These are phyloP conservation scores for Sycophila sp. DNA, from an alignment of 1,140 invertebrate species.

Conservation along the genomic window DNA sequence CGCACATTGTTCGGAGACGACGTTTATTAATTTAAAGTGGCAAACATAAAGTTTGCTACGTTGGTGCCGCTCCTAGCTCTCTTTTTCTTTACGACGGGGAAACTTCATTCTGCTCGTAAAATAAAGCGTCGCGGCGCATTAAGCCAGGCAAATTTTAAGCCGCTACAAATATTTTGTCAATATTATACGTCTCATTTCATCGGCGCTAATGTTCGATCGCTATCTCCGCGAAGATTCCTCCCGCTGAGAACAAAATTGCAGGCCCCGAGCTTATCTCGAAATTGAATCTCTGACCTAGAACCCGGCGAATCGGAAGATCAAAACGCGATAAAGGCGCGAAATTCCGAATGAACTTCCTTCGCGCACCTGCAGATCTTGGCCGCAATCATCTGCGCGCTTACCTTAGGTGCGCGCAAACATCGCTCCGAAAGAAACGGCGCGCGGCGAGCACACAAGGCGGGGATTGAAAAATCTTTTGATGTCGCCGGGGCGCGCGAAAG, in stretches of 20 bases:
- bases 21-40: conserved; percentile 28
- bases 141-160: neutral
- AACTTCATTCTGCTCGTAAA: neutral
- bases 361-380: too few relatives aligned
- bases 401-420: neutral
- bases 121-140: neutral
- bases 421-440: neutral
- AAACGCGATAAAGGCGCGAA: neutral
- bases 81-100: neutral
- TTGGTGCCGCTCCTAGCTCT: neutral
- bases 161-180: neutral
- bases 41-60: neutral
- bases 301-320: neutral
- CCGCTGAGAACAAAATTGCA: neutral
- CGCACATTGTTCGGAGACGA: conserved; percentile 11
- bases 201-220: too few relatives aligned
- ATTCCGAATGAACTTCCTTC: neutral
- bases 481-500: conserved; percentile 45
- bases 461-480: conserved; percentile 33
- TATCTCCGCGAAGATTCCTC: too few relatives aligned
- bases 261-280: too few relatives aligned
- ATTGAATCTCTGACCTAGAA: too few relatives aligned
- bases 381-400: too few relatives aligned
- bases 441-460: neutral
- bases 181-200: too few relatives aligned